Percentiles rank a stretch among this genome's conserved stretches.
Conservation (phyloP, 2,888 invertebrate genomes). For the Meteorus cinctellus region DNA sequence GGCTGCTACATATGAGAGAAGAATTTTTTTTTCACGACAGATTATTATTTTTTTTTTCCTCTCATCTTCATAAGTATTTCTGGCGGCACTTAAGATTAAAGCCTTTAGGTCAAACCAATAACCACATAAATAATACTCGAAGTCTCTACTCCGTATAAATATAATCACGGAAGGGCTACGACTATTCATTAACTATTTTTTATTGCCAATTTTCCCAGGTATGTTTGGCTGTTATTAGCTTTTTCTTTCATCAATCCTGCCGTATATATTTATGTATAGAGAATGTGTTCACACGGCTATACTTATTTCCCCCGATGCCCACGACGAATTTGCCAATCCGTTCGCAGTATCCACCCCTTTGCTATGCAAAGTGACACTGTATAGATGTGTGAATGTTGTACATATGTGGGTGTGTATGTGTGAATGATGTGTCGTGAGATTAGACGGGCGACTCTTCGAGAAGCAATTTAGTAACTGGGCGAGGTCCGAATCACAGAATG, state of each 20-base stretch:
- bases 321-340: slow-evolving; percentile 37
- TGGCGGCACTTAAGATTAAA: no score
- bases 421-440: slow-evolving; percentile 45
- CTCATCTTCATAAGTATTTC: no score
- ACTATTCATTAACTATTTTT: no score
- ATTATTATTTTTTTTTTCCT: no score
- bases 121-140: no score
- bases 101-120: no score
- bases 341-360: slow-evolving; percentile 46
- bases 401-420: neutral
- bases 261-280: neutral
- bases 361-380: slow-evolving; percentile 53
- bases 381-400: neutral
- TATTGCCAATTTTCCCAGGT: neutral
- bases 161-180: no score
- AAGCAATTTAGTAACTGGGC: slow-evolving; percentile 58
- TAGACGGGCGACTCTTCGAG: slow-evolving; percentile 55
- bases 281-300: neutral
- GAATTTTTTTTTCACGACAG: no score
- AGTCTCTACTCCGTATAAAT: no score
- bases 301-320: neutral
- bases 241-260: neutral
- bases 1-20: slow-evolving; percentile 27
- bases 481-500: slow-evolving; percentile 56
- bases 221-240: neutral